phyloP scores from a whole-genome alignment of 2,888 invertebrate species.

The Caenorhabditis sp. region DNA sequence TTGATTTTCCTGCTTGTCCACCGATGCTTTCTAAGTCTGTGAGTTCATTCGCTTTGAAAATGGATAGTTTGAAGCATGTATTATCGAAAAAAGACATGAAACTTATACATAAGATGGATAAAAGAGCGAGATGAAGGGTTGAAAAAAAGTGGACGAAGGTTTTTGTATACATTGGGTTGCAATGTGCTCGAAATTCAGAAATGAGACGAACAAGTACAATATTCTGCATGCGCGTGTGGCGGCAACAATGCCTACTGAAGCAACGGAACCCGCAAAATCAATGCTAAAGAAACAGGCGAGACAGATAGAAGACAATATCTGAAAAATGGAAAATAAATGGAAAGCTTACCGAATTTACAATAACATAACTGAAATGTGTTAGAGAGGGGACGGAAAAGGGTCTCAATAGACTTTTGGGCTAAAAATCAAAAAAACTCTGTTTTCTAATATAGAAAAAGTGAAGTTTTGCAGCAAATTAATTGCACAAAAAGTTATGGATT shows the following conservation, averaged over 20 bases:
- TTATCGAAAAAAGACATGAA: too few relatives aligned
- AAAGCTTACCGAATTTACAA: neutral
- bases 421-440: neutral
- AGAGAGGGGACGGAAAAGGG: neutral
- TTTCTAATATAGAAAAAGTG: slow-evolving; percentile 24
- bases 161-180: too few relatives aligned
- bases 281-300: neutral
- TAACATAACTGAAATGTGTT: slow-evolving; percentile 1
- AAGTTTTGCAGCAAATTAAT: too few relatives aligned
- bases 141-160: too few relatives aligned
- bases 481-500: too few relatives aligned
- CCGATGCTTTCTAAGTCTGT: too few relatives aligned
- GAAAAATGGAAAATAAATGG: neutral
- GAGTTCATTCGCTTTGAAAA: too few relatives aligned
- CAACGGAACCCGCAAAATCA: slow-evolving; percentile 12
- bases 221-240: neutral
- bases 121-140: too few relatives aligned
- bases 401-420: too few relatives aligned
- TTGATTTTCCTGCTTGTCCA: too few relatives aligned
- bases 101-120: too few relatives aligned
- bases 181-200: neutral
- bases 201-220: neutral
- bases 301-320: neutral
- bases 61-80: too few relatives aligned
- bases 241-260: neutral